Evolutionary conservation across 1,140 invertebrate species (phyloP).

Genomic region (Drepana arcuata): DNA sequence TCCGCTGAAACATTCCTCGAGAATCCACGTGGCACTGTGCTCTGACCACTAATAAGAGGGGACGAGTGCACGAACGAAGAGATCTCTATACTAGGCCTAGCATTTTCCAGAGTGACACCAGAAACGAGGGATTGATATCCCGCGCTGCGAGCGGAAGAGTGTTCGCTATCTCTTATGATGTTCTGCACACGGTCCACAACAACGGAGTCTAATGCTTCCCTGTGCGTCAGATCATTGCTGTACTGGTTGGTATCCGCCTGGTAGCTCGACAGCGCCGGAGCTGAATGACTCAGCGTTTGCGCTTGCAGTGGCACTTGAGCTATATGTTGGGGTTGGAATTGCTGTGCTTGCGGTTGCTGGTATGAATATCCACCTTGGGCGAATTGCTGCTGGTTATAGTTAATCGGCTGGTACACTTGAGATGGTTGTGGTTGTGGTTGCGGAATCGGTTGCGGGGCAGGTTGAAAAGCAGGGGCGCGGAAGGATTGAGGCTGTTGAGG

Average conservation of each 20-base stretch:
- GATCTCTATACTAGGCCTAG: conserved; percentile 52
- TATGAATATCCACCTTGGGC: conserved; percentile 22
- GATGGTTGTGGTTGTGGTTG: conserved; percentile 7
- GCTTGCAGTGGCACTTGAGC: conserved; percentile 22
- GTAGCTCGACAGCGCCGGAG: conserved; percentile 29
- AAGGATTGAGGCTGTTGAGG: conserved; percentile 6
- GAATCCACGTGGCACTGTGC: conserved; percentile 2
- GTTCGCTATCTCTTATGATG: conserved; percentile 51
- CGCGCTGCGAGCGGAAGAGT: conserved; percentile 37
- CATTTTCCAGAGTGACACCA: conserved; percentile 46
- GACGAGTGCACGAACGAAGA: conserved; percentile 51
- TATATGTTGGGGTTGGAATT: conserved; percentile 10
- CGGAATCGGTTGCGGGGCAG: conserved; percentile 10
- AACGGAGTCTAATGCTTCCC: conserved; percentile 43
- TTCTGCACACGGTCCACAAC: conserved; percentile 41
- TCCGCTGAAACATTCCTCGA: conserved; percentile 15
- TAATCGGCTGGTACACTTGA: conserved; percentile 5
- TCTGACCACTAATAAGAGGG: conserved; percentile 7
- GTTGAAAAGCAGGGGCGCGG: conserved; percentile 8
- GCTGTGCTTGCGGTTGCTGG: too few relatives aligned
- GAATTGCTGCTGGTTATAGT: conserved; percentile 11
- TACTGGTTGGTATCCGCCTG: conserved; percentile 45
- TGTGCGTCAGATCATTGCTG: conserved; percentile 26
- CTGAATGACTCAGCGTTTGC: conserved; percentile 9
- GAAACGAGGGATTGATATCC: conserved; percentile 51